Evolutionary conservation across 2,888 invertebrate species (phyloP).

Genomic region (Strigamia transsilvanica): DNA sequence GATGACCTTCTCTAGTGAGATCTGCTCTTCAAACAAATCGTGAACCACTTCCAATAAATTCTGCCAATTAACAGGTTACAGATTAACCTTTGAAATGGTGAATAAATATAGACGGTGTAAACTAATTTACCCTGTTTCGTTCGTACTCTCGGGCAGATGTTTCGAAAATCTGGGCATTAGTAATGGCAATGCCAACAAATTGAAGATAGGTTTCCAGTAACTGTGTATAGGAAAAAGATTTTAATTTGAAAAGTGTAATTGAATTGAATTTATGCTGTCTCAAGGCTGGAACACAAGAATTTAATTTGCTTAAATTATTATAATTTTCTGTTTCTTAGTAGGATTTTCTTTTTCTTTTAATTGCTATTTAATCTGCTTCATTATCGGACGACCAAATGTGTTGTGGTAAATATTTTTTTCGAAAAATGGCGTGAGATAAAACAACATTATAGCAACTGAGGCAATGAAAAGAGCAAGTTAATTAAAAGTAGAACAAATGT

Average conservation of each 20-base stretch:
- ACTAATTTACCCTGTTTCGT: constrained; percentile 65
- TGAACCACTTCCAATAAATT: constrained; percentile 68
- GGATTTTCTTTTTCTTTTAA: not conserved
- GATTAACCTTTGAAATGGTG: not conserved
- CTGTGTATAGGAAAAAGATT: constrained; percentile 60
- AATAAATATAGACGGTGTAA: not conserved
- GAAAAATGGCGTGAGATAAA: not conserved
- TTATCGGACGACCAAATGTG: not conserved
- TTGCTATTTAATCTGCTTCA: not conserved
- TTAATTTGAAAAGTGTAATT: not conserved
- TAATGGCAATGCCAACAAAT: constrained; percentile 68
- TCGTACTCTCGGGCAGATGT: constrained; percentile 68
- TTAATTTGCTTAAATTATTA: not conserved
- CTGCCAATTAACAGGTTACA: constrained; percentile 59
- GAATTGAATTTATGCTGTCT: too few relatives aligned
- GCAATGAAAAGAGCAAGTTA: not conserved
- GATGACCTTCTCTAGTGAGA: constrained; percentile 67
- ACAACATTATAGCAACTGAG: not conserved
- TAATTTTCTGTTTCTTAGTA: not conserved
- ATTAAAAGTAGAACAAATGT: not conserved
- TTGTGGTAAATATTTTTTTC: not conserved
- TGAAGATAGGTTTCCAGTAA: constrained; percentile 68
- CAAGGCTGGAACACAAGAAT: too few relatives aligned
- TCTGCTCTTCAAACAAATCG: constrained; percentile 69
- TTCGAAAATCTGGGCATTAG: constrained; percentile 68